Evolutionary conservation across 1,140 invertebrate genomes (phyloP).

Genomic region (Anoplophora glabripennis): DNA sequence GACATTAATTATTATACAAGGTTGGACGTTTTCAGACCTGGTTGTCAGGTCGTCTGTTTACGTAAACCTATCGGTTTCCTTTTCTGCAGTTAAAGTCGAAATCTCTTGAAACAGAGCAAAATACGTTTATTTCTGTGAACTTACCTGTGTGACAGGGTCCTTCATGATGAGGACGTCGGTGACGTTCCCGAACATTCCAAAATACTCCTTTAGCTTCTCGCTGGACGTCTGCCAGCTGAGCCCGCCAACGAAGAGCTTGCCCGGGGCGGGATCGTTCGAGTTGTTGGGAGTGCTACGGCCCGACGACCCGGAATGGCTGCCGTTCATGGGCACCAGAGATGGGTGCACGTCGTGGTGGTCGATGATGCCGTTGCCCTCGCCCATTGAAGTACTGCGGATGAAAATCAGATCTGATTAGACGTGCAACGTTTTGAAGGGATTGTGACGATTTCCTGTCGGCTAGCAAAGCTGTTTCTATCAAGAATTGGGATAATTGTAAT

Average conservation of each 20-base stretch:
- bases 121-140: too few relatives aligned
- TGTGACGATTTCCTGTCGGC: too few relatives aligned
- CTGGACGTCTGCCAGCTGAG: constrained; percentile 89
- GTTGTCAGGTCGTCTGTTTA: too few relatives aligned
- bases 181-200: constrained; percentile 86
- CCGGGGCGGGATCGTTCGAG: constrained; percentile 72
- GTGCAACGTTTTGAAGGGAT: too few relatives aligned
- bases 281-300: constrained; percentile 70
- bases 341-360: constrained; percentile 63
- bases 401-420: too few relatives aligned
- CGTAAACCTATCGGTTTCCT: too few relatives aligned
- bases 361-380: constrained; percentile 54
- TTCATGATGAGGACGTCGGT: constrained; percentile 94
- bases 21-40: too few relatives aligned
- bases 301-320: constrained; percentile 64
- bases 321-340: constrained; percentile 54
- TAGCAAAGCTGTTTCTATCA: too few relatives aligned
- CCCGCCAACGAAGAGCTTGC: constrained; percentile 87
- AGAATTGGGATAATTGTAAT: too few relatives aligned
- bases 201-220: constrained; percentile 86
- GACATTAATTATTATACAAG: too few relatives aligned
- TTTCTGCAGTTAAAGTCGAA: too few relatives aligned
- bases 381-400: constrained; percentile 40
- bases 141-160: constrained; percentile 89
- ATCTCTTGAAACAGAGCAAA: too few relatives aligned